phyloP scores from a whole-genome alignment of 2,113 vertebrate genomes.

The Casuarius casuarius region DNA sequence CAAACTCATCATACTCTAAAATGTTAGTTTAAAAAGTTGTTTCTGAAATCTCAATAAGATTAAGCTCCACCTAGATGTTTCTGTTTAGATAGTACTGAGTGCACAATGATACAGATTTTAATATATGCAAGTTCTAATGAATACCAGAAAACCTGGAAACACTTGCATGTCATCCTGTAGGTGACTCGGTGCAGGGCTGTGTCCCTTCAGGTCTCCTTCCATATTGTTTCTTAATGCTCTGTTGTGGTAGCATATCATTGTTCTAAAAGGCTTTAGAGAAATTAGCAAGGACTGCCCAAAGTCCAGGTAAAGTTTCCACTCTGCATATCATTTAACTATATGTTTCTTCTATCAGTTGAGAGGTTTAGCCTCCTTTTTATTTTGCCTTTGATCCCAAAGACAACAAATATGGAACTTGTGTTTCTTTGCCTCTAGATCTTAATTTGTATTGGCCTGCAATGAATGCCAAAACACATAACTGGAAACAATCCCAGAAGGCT shows the following conservation, averaged over 20 bases:
- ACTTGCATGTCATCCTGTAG: neutral
- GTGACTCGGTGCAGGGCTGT: neutral
- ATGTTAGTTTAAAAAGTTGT: neutral
- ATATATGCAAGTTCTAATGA: neutral
- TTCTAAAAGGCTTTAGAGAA: neutral
- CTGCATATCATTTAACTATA: neutral
- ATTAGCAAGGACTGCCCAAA: neutral
- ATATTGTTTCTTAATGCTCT: neutral
- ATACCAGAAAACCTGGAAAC: neutral
- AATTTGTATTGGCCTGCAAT: neutral
- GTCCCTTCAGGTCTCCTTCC: neutral
- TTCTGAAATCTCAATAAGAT: neutral
- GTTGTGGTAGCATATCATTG: neutral
- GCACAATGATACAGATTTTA: neutral
- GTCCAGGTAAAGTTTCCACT: neutral
- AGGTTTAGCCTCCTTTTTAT: neutral
- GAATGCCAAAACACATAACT: neutral
- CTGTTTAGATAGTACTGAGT: neutral
- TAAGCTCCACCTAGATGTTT: neutral
- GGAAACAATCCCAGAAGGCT: neutral
- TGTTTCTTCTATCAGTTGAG: rapidly evolving
- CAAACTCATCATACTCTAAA: neutral
- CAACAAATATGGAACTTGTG: neutral
- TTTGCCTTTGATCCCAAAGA: neutral
- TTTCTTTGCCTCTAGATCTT: neutral